Percentiles rank a stretch among this genome's conserved stretches.
phyloP scores from a whole-genome alignment of 2,888 invertebrate genomes.

The Philereme transversata region DNA sequence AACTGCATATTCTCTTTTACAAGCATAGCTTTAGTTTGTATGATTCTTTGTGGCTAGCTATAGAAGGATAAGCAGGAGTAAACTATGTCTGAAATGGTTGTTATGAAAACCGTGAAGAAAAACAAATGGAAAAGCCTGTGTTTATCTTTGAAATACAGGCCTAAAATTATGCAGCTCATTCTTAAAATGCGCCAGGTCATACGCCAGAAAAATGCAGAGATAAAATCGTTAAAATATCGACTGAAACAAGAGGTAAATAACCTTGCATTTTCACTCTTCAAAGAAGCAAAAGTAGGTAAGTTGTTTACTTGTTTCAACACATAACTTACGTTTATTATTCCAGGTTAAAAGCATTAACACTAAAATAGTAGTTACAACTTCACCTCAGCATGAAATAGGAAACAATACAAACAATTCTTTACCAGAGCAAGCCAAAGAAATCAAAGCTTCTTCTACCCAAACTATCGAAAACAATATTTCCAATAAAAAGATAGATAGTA shows the following conservation, averaged over 20 bases:
- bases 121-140: conserved; percentile 56
- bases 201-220: conserved; percentile 81
- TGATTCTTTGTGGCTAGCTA: not conserved
- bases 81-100: conserved; percentile 27
- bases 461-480: conserved; percentile 8
- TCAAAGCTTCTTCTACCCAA: conserved; percentile 29
- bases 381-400: not conserved
- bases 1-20: too few relatives aligned
- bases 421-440: conserved; percentile 23
- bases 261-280: not conserved
- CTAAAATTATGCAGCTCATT: conserved; percentile 84
- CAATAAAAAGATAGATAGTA: not conserved
- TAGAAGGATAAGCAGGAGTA: not conserved
- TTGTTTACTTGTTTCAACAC: not conserved
- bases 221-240: conserved; percentile 84
- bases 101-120: conserved; percentile 39
- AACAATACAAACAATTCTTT: conserved; percentile 8
- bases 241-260: conserved; percentile 77
- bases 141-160: conserved; percentile 80
- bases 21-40: too few relatives aligned
- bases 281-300: not conserved
- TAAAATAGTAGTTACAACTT: not conserved
- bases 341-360: conserved; percentile 2
- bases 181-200: conserved; percentile 82
- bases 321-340: conserved; percentile 5